Evolutionary conservation across 2,797 vertebrate species (phyloP), one percentile per base, ranked within the genome.

Genomic region (Sternarchorhynchus goeldii): DNA sequence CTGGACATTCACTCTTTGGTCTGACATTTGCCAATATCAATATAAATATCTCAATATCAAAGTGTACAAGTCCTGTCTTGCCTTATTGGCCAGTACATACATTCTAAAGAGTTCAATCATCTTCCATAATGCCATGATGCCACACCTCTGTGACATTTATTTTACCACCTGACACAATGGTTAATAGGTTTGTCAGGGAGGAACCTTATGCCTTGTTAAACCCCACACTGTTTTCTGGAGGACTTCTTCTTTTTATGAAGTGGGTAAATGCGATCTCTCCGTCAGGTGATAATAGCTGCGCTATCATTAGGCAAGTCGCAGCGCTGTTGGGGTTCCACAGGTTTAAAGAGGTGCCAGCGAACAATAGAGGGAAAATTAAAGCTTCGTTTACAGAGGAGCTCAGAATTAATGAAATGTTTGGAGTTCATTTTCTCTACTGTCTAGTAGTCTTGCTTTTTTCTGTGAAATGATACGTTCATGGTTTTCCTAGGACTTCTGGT

Each of bases 271-370:
- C 6, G n/a, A 70, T 73, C 32, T 81, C 73, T 71, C 73, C 77
- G 80, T 76, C 79, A 83, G 67, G 68, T 69, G 45, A 83, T 84
- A 80, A 84, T 79, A 80, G 64, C 82, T 56, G 20, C 34, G 39
- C 64, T 39, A 72, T 75, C 57, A 75, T 83, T 68, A 70, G 59
- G 79, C 5, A 36, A 77, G 64, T 81, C 67, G 16, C 60, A 74
- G 67, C 62, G 56, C 59, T 68, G 62, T 57, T 65, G 34, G 74
- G 67, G 76, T 66, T 84, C 67, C 74, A 65, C n/a, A 7, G n/a
- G 67, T 63, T 80, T 82, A 85, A 85, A 78, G 68, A 50, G 20
- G 78, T 77, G 80, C 58, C 45, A 31, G 10, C 70, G 69, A 65
- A 67, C 56, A 76, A 67, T 68, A 75, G 16, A 70, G 39, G 31